phyloP scores from a whole-genome alignment of 2,888 invertebrate genomes.

The Caprella mutica region DNA sequence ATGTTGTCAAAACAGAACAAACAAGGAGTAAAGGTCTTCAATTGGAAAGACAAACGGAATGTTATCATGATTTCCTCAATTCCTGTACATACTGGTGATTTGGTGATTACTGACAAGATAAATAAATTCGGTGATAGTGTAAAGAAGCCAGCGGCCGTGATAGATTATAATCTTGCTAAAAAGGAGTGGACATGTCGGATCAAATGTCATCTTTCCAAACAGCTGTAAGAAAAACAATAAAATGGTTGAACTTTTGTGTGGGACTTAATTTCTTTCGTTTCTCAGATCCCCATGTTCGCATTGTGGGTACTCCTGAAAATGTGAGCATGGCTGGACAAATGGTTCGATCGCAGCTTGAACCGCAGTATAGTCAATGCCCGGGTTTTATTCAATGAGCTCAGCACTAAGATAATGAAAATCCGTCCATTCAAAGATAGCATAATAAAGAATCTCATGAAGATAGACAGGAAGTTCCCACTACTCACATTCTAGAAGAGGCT shows the following conservation, averaged over 20 bases:
- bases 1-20: conserved; percentile 14
- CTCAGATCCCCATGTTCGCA: conserved; percentile 81
- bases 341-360: conserved; percentile 71
- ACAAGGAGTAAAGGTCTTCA: conserved; percentile 12
- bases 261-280: background rate
- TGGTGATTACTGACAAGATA: background rate
- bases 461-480: background rate
- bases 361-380: conserved; percentile 16
- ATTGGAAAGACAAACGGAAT: conserved; percentile 11
- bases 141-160: conserved; percentile 2
- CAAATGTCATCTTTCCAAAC: conserved; percentile 4
- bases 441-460: background rate
- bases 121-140: conserved; percentile 2
- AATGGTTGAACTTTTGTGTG: conserved; percentile 13
- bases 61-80: conserved; percentile 1
- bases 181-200: conserved; percentile 11
- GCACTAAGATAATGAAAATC: background rate
- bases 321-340: conserved; percentile 72
- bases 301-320: conserved; percentile 68
- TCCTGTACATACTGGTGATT: conserved; percentile 9
- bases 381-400: conserved; percentile 4
- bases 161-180: conserved; percentile 11
- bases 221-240: background rate
- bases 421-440: conserved; percentile 2
- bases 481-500: background rate